Conservation (phyloP, 2,888 invertebrate species). For the Fragum fragum region DNA sequence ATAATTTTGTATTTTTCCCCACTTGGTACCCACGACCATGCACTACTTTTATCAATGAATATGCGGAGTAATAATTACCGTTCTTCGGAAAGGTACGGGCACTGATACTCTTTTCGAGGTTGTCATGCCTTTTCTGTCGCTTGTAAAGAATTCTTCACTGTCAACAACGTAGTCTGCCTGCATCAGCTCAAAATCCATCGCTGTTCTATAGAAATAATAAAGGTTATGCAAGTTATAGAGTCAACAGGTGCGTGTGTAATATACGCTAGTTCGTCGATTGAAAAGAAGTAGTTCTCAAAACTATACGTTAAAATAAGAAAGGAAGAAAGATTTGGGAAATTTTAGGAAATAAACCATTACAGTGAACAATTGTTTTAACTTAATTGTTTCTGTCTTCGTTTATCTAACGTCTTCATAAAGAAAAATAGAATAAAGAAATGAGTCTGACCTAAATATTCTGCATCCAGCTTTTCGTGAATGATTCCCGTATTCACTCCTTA, state of each 20-base stretch:
- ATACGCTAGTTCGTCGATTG: not conserved
- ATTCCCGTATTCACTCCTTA: too few species aligned
- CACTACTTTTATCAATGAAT: slow-evolving; percentile 39
- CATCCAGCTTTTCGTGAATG: not conserved
- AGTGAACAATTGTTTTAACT: too few species aligned
- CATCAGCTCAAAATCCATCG: slow-evolving; percentile 59
- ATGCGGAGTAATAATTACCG: slow-evolving; percentile 51
- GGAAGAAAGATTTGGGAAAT: too few species aligned
- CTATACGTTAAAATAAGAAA: not conserved
- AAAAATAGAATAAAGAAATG: too few species aligned
- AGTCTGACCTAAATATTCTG: slow-evolving; percentile 26
- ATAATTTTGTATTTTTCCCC: slow-evolving; percentile 7
- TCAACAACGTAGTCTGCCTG: slow-evolving; percentile 53
- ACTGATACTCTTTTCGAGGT: slow-evolving; percentile 34
- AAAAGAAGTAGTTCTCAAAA: not conserved
- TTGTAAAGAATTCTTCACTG: slow-evolving; percentile 59
- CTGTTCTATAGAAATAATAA: slow-evolving; percentile 8
- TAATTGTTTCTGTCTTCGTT: too few species aligned
- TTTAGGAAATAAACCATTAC: too few species aligned
- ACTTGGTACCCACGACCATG: not conserved
- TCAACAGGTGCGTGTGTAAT: slow-evolving; percentile 34
- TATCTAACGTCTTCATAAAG: too few species aligned
- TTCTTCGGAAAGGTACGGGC: slow-evolving; percentile 47
- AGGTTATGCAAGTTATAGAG: not conserved
- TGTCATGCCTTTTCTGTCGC: slow-evolving; percentile 43